A percentile compares a stretch with the other conserved stretches of the same genome.
phyloP scores from a whole-genome alignment of 2,797 vertebrate species.

The Capromys pilorides region DNA sequence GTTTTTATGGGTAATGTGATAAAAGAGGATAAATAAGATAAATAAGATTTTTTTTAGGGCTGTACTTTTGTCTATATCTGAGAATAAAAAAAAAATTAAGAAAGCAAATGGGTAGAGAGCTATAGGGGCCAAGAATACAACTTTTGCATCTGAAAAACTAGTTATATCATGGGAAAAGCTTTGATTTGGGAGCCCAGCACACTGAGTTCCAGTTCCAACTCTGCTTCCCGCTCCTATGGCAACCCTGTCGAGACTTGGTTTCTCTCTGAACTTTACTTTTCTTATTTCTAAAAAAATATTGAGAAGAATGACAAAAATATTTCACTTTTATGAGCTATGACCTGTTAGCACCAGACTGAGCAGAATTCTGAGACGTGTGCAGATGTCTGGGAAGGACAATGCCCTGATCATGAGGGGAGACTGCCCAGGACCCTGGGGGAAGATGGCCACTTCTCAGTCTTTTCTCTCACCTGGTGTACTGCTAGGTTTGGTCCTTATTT shows the following conservation, averaged over 20 bases:
- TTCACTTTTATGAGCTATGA: neutral
- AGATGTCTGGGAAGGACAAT: neutral
- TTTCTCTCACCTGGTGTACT: neutral
- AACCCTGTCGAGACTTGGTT: neutral
- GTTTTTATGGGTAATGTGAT: neutral
- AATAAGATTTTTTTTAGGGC: constrained; percentile 35
- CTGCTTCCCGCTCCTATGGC: neutral
- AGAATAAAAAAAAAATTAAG: constrained; percentile 26
- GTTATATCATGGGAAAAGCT: neutral
- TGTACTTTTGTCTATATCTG: neutral
- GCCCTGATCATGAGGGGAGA: neutral
- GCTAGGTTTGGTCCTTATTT: neutral
- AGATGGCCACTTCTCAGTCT: neutral
- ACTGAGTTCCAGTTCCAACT: neutral
- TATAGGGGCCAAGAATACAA: neutral
- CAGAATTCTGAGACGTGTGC: neutral
- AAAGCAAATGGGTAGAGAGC: neutral
- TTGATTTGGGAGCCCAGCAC: neutral
- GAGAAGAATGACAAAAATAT: neutral
- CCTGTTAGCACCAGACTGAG: neutral
- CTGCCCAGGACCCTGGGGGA: neutral
- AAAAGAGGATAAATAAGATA: neutral
- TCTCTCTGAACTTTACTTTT: neutral
- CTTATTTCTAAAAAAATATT: neutral
- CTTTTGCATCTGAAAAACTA: constrained; percentile 3